A percentile compares a stretch with the other conserved stretches of the same genome.
phyloP scores from a whole-genome alignment of 2,797 vertebrate genomes.

The Chaenodraco wilsoni region DNA sequence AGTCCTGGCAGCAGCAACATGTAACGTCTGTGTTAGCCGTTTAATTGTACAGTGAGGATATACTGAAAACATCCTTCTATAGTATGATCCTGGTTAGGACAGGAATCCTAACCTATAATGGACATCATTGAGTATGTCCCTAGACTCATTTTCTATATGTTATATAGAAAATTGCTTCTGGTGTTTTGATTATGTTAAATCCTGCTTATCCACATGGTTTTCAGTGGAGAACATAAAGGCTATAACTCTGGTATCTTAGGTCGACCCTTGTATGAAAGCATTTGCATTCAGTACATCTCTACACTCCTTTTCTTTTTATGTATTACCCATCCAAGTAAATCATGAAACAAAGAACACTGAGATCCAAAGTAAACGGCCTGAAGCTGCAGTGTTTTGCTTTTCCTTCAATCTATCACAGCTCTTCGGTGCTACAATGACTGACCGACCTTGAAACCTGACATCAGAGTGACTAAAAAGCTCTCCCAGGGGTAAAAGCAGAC shows the following conservation, averaged over 20 bases:
- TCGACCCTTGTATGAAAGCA: background rate
- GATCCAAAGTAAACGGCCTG: background rate
- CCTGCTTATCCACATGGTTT: background rate
- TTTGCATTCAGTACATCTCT: background rate
- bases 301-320: background rate
- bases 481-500: background rate
- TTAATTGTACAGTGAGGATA: too few relatives aligned
- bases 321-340: too few relatives aligned
- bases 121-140: too few relatives aligned
- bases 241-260: background rate
- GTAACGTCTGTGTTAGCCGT: too few relatives aligned
- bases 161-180: background rate
- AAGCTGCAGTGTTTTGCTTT: constrained; percentile 10
- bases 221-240: background rate
- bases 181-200: background rate
- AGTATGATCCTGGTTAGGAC: too few relatives aligned
- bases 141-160: too few relatives aligned
- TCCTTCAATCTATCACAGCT: constrained; percentile 6
- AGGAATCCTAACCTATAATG: too few relatives aligned
- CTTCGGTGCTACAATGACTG: background rate
- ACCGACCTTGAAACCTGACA: constrained; percentile 16
- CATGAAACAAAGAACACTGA: background rate
- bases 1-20: too few relatives aligned
- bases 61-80: too few relatives aligned
- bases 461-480: background rate